These are phyloP conservation scores for Bombus turneri DNA, from an alignment of 1,140 invertebrate genomes.

Conservation along the genomic window DNA sequence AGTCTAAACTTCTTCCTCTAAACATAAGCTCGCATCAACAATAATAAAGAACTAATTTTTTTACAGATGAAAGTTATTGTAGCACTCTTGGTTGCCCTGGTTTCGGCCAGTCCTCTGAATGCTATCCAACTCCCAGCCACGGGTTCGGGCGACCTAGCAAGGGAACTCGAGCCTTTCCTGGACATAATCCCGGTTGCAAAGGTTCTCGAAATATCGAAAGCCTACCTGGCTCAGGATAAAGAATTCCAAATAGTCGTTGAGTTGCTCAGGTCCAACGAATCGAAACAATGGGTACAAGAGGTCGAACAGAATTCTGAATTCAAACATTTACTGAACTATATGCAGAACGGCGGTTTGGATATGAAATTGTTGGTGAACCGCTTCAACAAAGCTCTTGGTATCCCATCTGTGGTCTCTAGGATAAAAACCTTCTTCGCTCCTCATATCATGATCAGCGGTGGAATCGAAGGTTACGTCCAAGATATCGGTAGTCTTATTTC, in stretches of 20 bases:
- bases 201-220: not conserved
- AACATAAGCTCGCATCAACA: not conserved
- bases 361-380: conserved; percentile 37
- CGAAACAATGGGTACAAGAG: conserved; percentile 26
- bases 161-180: conserved; percentile 34
- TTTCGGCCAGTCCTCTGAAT: not conserved
- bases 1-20: too few species aligned
- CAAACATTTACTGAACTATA: conserved; percentile 40
- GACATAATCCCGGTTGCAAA: not conserved
- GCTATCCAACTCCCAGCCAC: conserved; percentile 29
- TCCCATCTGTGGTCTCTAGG: not conserved
- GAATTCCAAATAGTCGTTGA: conserved; percentile 26
- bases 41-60: not conserved
- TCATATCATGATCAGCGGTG: conserved; percentile 25
- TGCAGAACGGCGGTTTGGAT: conserved; percentile 58
- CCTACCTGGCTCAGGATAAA: conserved; percentile 10
- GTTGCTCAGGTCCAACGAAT: not conserved
- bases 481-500: conserved; percentile 51
- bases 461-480: conserved; percentile 40
- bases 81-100: conserved; percentile 26
- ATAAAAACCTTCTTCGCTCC: not conserved
- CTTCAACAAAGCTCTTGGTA: conserved; percentile 28
- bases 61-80: conserved; percentile 55
- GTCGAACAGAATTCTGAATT: conserved; percentile 47
- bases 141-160: conserved; percentile 29